Conservation (phyloP, 2,113 vertebrate species). For the Erythrolamprus reginae region DNA sequence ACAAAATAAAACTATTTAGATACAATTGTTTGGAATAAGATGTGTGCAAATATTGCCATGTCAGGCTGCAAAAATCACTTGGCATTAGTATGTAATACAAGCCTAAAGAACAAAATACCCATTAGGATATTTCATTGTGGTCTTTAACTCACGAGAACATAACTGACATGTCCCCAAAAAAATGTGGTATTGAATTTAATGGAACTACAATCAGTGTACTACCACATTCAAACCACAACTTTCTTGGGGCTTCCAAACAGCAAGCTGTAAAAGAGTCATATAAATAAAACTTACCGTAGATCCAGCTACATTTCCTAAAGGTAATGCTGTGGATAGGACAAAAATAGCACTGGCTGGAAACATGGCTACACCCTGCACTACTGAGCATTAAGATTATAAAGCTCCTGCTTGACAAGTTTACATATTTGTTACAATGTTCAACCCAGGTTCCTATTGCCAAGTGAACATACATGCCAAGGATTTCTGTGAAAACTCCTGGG, state of each 20-base stretch:
- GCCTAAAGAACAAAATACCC: neutral
- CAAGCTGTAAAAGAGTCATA: constrained; percentile 33
- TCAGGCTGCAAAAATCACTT: neutral
- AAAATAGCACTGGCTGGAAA: constrained; percentile 60
- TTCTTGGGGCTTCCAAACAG: accelerated
- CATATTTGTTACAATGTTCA: accelerated
- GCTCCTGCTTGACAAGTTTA: neutral
- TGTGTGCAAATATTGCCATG: neutral
- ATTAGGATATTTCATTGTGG: neutral
- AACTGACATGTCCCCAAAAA: neutral
- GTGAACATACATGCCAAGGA: neutral
- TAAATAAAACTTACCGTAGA: constrained; percentile 18
- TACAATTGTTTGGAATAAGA: neutral
- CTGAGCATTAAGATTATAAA: neutral
- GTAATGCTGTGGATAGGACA: constrained; percentile 48
- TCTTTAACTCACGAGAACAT: neutral
- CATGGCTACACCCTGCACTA: constrained; percentile 50
- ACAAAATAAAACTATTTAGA: neutral
- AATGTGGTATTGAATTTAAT: neutral
- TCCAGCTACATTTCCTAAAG: constrained; percentile 43
- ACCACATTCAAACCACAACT: neutral
- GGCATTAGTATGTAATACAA: neutral
- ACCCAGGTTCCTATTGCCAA: neutral
- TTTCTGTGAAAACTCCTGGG: neutral
- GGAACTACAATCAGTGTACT: neutral